These are phyloP conservation scores for Drosophila grimshawi DNA, from an alignment of 1,140 invertebrate genomes.

Conservation along the genomic window DNA sequence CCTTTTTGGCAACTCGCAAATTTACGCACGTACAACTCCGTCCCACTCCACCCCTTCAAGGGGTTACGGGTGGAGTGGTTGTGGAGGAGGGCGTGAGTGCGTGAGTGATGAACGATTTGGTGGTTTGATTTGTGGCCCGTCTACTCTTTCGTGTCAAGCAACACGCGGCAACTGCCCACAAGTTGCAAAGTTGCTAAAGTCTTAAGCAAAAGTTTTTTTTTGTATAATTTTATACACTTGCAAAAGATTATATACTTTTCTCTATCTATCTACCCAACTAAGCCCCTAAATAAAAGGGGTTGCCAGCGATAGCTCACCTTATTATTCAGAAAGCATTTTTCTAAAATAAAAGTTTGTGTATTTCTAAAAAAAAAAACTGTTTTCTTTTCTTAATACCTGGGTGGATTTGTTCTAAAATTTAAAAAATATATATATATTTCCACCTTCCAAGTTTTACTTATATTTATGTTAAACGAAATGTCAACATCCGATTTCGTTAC, in stretches of 20 bases:
- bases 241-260: background rate
- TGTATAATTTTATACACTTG: slow-evolving; percentile 24
- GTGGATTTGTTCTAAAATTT: too few relatives aligned
- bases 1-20: slow-evolving; percentile 72
- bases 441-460: too few relatives aligned
- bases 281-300: too few relatives aligned
- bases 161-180: slow-evolving; percentile 5
- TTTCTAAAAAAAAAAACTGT: too few relatives aligned
- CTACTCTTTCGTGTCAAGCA: slow-evolving; percentile 23
- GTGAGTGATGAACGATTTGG: slow-evolving; percentile 2
- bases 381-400: too few relatives aligned
- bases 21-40: slow-evolving; percentile 77
- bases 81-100: background rate
- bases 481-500: too few relatives aligned
- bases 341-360: too few relatives aligned
- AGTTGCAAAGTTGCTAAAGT: background rate
- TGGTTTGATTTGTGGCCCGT: slow-evolving; percentile 39
- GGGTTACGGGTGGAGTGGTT: background rate
- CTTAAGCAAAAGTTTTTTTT: slow-evolving; percentile 8
- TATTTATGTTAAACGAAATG: too few relatives aligned
- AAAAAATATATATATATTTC: too few relatives aligned
- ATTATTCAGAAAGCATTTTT: too few relatives aligned
- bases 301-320: too few relatives aligned
- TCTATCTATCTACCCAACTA: too few relatives aligned
- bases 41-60: background rate